A percentile compares a stretch with the other conserved stretches of the same genome.
Conservation (phyloP, 2,113 vertebrate genomes). For the Panthera leo region DNA sequence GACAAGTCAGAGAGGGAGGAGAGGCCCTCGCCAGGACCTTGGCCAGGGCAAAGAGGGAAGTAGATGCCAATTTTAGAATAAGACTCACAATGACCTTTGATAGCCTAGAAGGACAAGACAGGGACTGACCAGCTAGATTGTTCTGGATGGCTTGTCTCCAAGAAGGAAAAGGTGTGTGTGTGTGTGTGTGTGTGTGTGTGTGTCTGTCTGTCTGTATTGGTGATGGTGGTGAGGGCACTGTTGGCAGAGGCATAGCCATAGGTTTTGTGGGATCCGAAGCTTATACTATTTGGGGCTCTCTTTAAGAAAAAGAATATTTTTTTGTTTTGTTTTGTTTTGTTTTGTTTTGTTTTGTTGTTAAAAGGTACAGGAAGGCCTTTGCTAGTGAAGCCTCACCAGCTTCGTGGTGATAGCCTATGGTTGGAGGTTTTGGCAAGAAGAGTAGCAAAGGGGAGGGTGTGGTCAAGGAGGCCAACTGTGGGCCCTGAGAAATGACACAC, state of each 20-base stretch:
- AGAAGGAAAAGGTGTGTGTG: not conserved
- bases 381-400: not conserved
- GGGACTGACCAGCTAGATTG: not conserved
- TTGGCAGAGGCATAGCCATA: not conserved
- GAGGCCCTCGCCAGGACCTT: not conserved
- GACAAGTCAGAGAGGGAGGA: not conserved
- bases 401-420: not conserved
- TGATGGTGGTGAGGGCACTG: fast-evolving
- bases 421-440: not conserved
- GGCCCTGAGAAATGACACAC: not conserved
- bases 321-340: no score
- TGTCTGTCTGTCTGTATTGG: fast-evolving
- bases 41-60: not conserved
- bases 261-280: not conserved
- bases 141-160: not conserved
- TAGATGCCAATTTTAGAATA: not conserved
- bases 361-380: not conserved
- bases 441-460: not conserved
- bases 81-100: not conserved
- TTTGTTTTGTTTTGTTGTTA: not conserved
- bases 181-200: not conserved
- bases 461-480: not conserved
- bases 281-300: not conserved
- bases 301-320: not conserved
- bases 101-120: not conserved